phyloP scores from a whole-genome alignment of 1,140 invertebrate genomes.

The Drosophila sproati region DNA sequence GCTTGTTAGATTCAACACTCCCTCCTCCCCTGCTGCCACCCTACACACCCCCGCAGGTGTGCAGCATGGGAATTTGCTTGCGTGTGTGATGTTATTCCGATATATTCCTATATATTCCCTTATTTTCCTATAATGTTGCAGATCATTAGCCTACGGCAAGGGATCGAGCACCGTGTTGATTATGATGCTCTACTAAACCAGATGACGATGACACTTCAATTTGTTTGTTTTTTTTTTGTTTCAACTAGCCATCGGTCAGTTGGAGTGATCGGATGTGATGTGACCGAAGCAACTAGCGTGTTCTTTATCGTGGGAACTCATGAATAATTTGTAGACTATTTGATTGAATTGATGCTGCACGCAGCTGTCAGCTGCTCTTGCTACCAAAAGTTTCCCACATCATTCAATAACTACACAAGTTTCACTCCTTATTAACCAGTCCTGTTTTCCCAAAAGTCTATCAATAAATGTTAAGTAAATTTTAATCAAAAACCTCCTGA shows the following conservation, averaged over 20 bases:
- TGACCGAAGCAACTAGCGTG: conserved; percentile 10
- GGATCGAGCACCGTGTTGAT: conserved; percentile 23
- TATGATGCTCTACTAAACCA: conserved; percentile 79
- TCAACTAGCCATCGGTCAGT: conserved; percentile 32
- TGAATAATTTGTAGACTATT: conserved; percentile 47
- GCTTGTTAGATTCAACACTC: conserved; percentile 29
- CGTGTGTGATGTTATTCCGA: conserved; percentile 77
- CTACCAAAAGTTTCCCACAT: conserved; percentile 32
- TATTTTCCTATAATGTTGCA: conserved; percentile 13
- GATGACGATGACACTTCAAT: conserved; percentile 83
- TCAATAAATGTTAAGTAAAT: too few relatives aligned
- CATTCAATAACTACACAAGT: not conserved
- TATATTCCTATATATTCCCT: not conserved
- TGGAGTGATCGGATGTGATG: conserved; percentile 18
- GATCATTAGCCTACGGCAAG: conserved; percentile 53
- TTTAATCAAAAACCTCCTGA: too few relatives aligned
- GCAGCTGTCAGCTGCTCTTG: not conserved
- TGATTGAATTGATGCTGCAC: conserved; percentile 29
- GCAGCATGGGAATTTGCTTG: conserved; percentile 79
- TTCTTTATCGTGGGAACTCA: conserved; percentile 70
- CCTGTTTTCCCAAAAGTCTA: not conserved
- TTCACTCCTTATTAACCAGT: not conserved
- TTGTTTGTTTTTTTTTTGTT: conserved; percentile 32
- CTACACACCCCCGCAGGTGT: conserved; percentile 62
- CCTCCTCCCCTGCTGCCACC: conserved; percentile 5